Evolutionary conservation across 2,113 vertebrate genomes (phyloP).

Genomic region (Eleginops maclovinus): DNA sequence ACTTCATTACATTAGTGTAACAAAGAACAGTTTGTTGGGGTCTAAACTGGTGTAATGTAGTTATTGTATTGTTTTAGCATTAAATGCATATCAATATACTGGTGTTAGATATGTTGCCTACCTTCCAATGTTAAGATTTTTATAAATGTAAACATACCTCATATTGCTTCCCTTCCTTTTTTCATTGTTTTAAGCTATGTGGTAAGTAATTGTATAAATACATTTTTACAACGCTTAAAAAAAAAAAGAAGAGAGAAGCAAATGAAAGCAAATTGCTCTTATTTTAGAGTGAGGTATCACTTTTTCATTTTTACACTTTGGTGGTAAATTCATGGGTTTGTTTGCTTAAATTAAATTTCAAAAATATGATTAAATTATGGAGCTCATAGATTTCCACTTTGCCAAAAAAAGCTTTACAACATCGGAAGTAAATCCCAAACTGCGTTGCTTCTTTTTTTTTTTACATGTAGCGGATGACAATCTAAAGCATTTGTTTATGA

Average conservation of each 20-base stretch:
- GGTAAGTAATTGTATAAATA: too few species aligned
- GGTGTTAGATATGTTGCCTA: background rate
- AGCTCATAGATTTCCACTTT: background rate
- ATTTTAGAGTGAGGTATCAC: background rate
- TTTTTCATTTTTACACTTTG: background rate
- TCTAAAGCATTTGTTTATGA: slow-evolving; percentile 20
- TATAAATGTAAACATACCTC: slow-evolving; percentile 25
- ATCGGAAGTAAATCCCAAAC: background rate
- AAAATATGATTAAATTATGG: background rate
- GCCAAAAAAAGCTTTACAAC: background rate
- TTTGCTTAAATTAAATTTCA: background rate
- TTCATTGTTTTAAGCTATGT: background rate
- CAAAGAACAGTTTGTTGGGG: background rate
- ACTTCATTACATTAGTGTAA: slow-evolving; percentile 1
- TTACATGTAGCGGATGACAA: background rate
- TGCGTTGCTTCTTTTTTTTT: background rate
- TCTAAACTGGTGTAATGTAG: background rate
- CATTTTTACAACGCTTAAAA: too few species aligned
- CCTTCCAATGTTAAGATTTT: slow-evolving; percentile 24
- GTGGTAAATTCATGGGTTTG: background rate
- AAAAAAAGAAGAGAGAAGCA: background rate
- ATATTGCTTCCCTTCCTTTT: slow-evolving; percentile 1
- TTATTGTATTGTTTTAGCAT: slow-evolving; percentile 19
- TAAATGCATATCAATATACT: background rate
- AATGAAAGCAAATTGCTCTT: background rate